phyloP scores from a whole-genome alignment of 1,140 invertebrate genomes.

The Bombus ignitus region DNA sequence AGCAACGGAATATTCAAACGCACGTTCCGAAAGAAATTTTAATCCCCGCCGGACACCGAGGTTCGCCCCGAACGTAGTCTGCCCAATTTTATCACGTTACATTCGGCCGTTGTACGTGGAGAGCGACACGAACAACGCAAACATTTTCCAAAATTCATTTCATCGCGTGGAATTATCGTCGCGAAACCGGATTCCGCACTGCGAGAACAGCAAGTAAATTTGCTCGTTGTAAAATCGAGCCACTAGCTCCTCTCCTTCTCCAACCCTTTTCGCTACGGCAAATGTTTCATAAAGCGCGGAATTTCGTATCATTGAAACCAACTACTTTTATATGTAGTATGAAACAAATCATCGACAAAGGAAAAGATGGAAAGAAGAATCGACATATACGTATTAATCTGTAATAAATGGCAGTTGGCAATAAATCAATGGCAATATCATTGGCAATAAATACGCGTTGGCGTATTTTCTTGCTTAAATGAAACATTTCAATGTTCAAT shows the following conservation, averaged over 20 bases:
- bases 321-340: neutral
- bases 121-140: neutral
- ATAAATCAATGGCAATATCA: no score
- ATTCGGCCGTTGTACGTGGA: neutral
- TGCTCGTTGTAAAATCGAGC: neutral
- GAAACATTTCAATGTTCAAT: no score
- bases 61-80: no score
- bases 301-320: neutral
- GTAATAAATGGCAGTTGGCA: no score
- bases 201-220: slow-evolving; percentile 1
- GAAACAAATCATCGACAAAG: neutral
- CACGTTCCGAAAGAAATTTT: slow-evolving; percentile 1
- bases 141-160: slow-evolving; percentile 30
- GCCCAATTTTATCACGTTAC: neutral
- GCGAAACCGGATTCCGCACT: neutral
- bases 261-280: neutral
- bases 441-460: no score
- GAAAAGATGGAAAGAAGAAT: neutral
- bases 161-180: neutral
- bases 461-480: no score
- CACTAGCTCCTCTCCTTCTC: no score
- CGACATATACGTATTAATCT: neutral
- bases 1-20: neutral
- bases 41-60: neutral
- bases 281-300: neutral